These are phyloP conservation scores for Solenopsis invicta DNA, from an alignment of 1,140 invertebrate species.

Conservation along the genomic window DNA sequence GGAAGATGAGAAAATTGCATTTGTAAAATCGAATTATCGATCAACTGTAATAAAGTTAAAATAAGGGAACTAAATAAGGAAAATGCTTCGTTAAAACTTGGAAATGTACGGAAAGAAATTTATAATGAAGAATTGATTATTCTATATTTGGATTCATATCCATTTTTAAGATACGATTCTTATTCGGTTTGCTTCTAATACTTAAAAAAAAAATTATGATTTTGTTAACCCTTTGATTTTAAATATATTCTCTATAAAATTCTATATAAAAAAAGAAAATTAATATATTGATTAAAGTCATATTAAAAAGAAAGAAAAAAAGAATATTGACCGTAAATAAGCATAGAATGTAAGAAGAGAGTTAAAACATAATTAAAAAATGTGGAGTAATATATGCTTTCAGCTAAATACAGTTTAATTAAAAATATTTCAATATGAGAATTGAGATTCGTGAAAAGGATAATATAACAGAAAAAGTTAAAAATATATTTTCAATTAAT, in stretches of 20 bases:
- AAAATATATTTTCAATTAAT: background rate
- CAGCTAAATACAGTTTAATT: background rate
- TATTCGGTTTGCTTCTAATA: background rate
- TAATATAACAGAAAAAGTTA: no score
- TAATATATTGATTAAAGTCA: background rate
- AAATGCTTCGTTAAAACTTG: background rate
- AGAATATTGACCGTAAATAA: background rate
- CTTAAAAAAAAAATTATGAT: background rate
- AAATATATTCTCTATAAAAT: background rate
- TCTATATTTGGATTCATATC: background rate
- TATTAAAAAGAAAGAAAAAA: background rate
- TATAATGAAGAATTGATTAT: background rate
- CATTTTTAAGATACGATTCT: background rate
- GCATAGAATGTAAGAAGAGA: background rate
- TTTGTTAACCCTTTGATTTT: background rate
- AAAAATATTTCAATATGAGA: background rate
- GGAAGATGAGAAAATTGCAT: background rate
- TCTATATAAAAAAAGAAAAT: background rate
- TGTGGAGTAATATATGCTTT: background rate
- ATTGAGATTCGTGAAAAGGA: no score
- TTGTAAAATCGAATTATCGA: background rate
- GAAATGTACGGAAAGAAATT: background rate
- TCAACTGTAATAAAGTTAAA: background rate
- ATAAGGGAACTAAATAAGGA: background rate
- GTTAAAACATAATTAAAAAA: background rate